Conservation (phyloP, 2,113 vertebrate species). For the Leptodactylus fuscus region DNA sequence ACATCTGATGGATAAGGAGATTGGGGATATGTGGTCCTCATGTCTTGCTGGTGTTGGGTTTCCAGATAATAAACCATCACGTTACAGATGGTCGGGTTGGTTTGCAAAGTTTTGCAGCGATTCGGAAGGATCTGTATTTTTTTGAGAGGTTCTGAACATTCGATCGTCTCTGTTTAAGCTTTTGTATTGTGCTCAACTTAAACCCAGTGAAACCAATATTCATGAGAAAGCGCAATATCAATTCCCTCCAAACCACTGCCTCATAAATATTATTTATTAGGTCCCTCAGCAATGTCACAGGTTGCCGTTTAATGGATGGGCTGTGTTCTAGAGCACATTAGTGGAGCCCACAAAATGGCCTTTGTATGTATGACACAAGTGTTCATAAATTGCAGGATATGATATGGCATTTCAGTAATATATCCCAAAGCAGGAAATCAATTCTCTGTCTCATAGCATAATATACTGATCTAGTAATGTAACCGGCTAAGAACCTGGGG, state of each 20-base stretch:
- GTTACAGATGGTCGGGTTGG: background rate
- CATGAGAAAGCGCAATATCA: constrained; percentile 13
- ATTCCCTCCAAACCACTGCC: background rate
- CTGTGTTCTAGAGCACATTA: background rate
- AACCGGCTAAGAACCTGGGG: background rate
- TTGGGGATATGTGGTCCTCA: background rate
- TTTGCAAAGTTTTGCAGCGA: background rate
- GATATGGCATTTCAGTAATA: constrained; percentile 10
- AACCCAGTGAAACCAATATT: background rate
- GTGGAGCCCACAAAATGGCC: constrained; percentile 10
- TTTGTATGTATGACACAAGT: constrained; percentile 19
- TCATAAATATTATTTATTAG: constrained; percentile 24
- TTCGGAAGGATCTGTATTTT: background rate
- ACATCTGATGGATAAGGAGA: background rate
- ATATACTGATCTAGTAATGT: background rate
- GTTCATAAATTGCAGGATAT: constrained; percentile 5
- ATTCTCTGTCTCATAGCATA: background rate
- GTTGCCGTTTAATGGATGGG: background rate
- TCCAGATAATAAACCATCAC: background rate
- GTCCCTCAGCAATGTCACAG: constrained; percentile 13
- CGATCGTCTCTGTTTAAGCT: background rate
- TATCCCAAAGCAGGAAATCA: background rate
- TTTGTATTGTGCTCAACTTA: too few relatives aligned
- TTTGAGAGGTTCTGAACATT: background rate
- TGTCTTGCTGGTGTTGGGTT: background rate